phyloP scores from a whole-genome alignment of 2,888 invertebrate genomes.

The Elegia similella region DNA sequence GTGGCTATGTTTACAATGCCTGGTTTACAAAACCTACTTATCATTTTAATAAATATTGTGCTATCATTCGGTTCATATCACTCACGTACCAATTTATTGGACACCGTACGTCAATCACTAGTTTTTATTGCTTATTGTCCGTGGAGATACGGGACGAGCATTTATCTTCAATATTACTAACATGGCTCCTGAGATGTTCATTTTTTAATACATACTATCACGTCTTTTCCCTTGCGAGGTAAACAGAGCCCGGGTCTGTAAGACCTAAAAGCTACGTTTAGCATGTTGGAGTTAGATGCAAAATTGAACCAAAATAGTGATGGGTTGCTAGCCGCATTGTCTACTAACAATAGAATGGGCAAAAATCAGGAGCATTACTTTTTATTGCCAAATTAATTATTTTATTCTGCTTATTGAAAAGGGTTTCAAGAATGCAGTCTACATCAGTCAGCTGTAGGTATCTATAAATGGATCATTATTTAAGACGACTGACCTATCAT shows the following conservation, averaged over 20 bases:
- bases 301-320: too few relatives aligned
- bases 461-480: background rate
- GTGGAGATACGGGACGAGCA: background rate
- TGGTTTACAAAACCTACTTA: conserved; percentile 18
- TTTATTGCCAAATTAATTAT: background rate
- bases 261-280: too few relatives aligned
- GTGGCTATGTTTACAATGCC: conserved; percentile 15
- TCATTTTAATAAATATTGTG: conserved; percentile 18
- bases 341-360: too few relatives aligned
- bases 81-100: conserved; percentile 20
- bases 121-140: conserved; percentile 18
- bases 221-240: too few relatives aligned
- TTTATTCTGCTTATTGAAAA: background rate
- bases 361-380: too few relatives aligned
- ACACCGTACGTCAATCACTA: conserved; percentile 19
- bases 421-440: background rate
- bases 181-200: background rate
- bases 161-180: background rate
- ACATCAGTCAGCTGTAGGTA: background rate
- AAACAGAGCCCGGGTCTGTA: too few relatives aligned
- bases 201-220: too few relatives aligned
- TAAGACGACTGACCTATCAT: background rate
- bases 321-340: too few relatives aligned
- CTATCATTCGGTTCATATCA: conserved; percentile 15
- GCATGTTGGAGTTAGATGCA: too few relatives aligned